These are phyloP conservation scores for Luscinia luscinia DNA, from an alignment of 2,797 vertebrate genomes.

Conservation along the genomic window DNA sequence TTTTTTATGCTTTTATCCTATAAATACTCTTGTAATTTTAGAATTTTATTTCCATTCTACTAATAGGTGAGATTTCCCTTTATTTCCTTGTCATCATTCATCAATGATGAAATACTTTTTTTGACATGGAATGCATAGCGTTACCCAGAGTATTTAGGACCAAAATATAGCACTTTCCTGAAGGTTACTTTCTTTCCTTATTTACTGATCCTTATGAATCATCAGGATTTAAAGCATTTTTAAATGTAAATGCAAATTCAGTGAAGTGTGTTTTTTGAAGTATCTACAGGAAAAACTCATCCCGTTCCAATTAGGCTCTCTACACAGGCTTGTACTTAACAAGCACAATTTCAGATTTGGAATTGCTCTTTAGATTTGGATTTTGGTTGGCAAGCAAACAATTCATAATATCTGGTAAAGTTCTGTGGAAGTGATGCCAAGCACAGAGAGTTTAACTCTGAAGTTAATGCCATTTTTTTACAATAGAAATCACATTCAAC, in stretches of 20 bases:
- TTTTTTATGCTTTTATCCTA: neutral
- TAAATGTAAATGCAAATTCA: neutral
- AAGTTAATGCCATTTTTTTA: conserved; percentile 5
- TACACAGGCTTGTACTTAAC: neutral
- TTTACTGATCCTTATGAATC: neutral
- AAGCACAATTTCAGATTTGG: neutral
- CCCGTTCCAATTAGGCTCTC: neutral
- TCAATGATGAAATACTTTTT: neutral
- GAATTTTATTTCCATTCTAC: neutral
- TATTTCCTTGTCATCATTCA: neutral
- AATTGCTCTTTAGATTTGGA: neutral
- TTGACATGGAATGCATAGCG: neutral
- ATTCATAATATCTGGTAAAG: neutral
- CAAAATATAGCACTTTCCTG: neutral
- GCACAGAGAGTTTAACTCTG: neutral
- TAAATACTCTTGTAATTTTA: neutral
- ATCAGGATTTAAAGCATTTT: neutral
- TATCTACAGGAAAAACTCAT: neutral
- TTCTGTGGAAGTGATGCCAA: neutral
- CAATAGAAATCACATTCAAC: conserved; percentile 3
- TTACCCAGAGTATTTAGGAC: neutral
- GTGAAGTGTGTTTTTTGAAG: neutral
- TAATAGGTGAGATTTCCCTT: neutral
- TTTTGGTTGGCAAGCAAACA: neutral
- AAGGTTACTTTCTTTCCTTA: neutral